Base-by-base conservation (phyloP, 1,140 invertebrate genomes). In the Caenorhabditis briggsae region DNA sequence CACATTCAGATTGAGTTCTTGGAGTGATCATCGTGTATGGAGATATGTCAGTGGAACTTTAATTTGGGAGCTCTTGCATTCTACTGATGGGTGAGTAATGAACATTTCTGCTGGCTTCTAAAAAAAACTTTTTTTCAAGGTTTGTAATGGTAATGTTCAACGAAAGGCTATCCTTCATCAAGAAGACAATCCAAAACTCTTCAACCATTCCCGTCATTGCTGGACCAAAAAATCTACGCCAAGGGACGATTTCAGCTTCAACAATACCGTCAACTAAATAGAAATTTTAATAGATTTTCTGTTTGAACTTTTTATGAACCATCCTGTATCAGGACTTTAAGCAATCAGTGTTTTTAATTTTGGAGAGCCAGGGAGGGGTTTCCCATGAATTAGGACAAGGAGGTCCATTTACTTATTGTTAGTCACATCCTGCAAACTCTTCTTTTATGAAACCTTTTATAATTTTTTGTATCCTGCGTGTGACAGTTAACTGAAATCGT, bases 121-220 rank as follows among this genome's bases (percentile, higher is more conserved):
- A 18, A 23, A 12, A 9, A 23, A 12, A 9, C 14, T 16, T 78
- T 25, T 5, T 23, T 70, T 78, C 2, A 16, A 78, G 70, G 23
- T 78, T 78, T n/a, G 23, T 78, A 53, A 78, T 78, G 70, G 46
- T 78, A 1, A 78, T 78, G 70, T 78, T 78, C 70, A 78, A 78
- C n/a, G 70, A 78, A 50, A 48, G 46, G 11, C n/a, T 78, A 23
- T 48, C 70, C 6, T 50, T 78, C 23, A 14, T 78, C 8, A 78
- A 78, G 33, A 70, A 70, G 33, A 78, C 23, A 50, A n/a, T 48
- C 12, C 5, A 20, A 20, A 61, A 61, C 9, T 61, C 59, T 61
- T 61, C 59, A 12, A 23, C 25, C 0, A 61, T 61, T 25, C 59
- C 59, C 12, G n/a, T 61, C 20, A 20, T 25, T 8, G 59, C 20